Evolutionary conservation across 2,888 invertebrate genomes (phyloP).

Genomic region (Crocallis elinguaria): DNA sequence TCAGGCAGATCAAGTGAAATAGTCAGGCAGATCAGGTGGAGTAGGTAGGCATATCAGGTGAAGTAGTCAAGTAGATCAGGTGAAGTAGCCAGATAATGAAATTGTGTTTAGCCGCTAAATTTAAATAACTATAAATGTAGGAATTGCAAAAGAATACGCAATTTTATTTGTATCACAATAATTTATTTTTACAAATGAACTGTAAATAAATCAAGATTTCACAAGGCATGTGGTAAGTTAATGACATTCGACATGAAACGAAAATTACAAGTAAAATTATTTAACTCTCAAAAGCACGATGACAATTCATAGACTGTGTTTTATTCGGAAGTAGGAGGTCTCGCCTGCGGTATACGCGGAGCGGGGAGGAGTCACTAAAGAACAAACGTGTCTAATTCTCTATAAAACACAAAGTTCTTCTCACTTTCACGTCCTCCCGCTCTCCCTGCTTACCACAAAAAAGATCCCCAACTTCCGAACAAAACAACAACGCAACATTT

Average conservation of each 20-base stretch:
- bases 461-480: conserved; percentile 17
- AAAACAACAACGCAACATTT: conserved; percentile 51
- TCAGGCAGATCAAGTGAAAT: too few relatives aligned
- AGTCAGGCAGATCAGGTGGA: too few relatives aligned
- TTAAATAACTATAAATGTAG: not conserved
- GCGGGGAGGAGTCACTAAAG: not conserved
- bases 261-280: conserved; percentile 34
- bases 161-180: conserved; percentile 80
- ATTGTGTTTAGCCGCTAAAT: not conserved
- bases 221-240: conserved; percentile 71
- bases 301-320: conserved; percentile 35
- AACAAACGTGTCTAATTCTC: conserved; percentile 3
- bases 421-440: conserved; percentile 4
- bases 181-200: conserved; percentile 84
- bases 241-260: conserved; percentile 42
- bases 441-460: conserved; percentile 1
- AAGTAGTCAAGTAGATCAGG: too few relatives aligned
- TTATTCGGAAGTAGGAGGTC: conserved; percentile 19
- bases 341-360: not conserved
- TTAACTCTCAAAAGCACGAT: conserved; percentile 38
- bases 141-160: conserved; percentile 46
- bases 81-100: too few relatives aligned
- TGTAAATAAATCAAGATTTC: conserved; percentile 73
- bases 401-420: conserved; percentile 10
- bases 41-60: too few relatives aligned